phyloP scores from a whole-genome alignment of 2,113 vertebrate genomes.

The Megaceryle maxima region DNA sequence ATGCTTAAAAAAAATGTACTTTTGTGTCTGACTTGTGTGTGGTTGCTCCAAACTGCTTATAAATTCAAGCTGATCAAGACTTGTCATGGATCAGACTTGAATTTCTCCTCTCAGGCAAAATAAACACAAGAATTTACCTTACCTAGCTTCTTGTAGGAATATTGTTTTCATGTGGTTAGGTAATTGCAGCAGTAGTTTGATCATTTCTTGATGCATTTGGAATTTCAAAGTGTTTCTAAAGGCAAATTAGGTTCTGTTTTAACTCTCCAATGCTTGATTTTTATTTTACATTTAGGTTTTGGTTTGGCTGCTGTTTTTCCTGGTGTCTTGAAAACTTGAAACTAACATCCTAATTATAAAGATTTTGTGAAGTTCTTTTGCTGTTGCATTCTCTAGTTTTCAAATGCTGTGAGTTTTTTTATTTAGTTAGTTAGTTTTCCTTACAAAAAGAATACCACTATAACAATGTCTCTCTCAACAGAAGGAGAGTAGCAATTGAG shows the following conservation, averaged over 20 bases:
- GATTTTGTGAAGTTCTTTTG: background rate
- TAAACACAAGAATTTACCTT: background rate
- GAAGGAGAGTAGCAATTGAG: background rate
- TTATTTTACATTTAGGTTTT: background rate
- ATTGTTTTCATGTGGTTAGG: background rate
- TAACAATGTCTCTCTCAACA: background rate
- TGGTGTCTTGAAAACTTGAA: background rate
- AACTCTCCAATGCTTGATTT: background rate
- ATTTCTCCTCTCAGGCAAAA: background rate
- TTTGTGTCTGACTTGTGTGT: background rate
- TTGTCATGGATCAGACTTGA: background rate
- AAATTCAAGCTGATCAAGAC: background rate
- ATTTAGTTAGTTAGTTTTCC: background rate
- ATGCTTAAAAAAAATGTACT: background rate
- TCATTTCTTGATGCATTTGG: background rate
- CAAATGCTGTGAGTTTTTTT: background rate
- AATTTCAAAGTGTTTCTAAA: background rate
- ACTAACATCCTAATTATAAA: background rate
- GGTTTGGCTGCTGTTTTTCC: background rate
- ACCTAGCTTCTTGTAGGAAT: background rate
- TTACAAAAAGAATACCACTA: background rate
- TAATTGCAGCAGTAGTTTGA: background rate
- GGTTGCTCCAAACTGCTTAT: background rate
- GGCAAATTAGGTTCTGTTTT: background rate
- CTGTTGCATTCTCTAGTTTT: background rate